Percentiles rank a stretch among this genome's conserved stretches.
Conservation (phyloP, 1,140 invertebrate genomes). For the Leptinotarsa undecemlineata region DNA sequence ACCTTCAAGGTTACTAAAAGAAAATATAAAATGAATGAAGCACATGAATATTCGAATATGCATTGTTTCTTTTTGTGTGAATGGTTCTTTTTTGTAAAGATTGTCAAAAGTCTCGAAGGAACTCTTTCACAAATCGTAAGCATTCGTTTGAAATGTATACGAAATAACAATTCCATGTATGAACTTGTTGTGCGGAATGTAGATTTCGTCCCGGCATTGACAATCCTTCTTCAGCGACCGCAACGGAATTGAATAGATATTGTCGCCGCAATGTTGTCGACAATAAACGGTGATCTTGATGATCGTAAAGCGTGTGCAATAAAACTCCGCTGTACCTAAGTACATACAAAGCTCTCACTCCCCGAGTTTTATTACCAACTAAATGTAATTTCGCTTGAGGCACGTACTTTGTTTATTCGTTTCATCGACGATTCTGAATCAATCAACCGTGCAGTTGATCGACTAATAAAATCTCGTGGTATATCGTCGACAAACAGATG, state of each 20-base stretch:
- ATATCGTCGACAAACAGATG: too few species aligned
- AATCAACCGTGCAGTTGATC: slow-evolving; percentile 11
- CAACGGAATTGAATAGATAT: not conserved
- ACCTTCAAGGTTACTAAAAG: too few species aligned
- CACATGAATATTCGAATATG: too few species aligned
- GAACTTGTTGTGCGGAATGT: not conserved
- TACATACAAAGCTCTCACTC: slow-evolving; percentile 17
- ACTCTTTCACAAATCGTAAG: too few species aligned
- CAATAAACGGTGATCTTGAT: slow-evolving; percentile 44
- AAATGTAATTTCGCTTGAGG: slow-evolving; percentile 13
- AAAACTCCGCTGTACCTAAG: slow-evolving; percentile 30
- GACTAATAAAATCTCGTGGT: slow-evolving; percentile 3
- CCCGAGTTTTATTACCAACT: slow-evolving; percentile 7
- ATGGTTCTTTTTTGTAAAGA: too few species aligned
- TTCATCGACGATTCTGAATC: slow-evolving; percentile 19
- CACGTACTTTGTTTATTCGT: slow-evolving; percentile 21
- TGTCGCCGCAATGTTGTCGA: slow-evolving; percentile 14
- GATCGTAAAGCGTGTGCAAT: slow-evolving; percentile 42
- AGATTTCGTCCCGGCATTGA: slow-evolving; percentile 1
- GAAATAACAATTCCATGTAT: too few species aligned
- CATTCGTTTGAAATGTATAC: too few species aligned
- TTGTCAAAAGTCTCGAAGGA: too few species aligned
- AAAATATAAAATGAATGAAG: too few species aligned
- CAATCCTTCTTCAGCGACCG: not conserved
- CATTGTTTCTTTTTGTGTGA: too few species aligned